Conservation (phyloP, 2,113 vertebrate genomes). For the Nothocercus julius region DNA sequence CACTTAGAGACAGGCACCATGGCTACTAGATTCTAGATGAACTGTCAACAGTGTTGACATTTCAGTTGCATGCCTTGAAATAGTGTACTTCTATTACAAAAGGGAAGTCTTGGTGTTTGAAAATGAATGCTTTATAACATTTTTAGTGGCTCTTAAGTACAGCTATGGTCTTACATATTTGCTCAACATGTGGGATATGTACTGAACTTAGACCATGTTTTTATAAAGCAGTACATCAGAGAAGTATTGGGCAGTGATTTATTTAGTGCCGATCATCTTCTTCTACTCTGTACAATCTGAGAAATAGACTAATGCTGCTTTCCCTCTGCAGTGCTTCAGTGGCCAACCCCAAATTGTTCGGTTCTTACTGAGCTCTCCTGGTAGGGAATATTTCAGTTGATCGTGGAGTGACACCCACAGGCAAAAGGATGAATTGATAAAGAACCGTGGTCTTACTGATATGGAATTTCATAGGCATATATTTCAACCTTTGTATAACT, state of each 20-base stretch:
- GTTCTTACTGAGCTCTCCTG: not conserved
- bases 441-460: not conserved
- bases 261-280: not conserved
- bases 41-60: not conserved
- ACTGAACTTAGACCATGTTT: not conserved
- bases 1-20: not conserved
- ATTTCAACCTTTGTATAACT: not conserved
- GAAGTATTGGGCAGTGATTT: not conserved
- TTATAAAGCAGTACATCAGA: not conserved
- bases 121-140: not conserved
- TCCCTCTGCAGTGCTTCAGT: not conserved
- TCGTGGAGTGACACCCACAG: not conserved
- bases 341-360: not conserved
- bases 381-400: not conserved
- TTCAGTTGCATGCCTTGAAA: not conserved
- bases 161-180: not conserved
- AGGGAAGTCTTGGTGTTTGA: not conserved
- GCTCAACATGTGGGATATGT: not conserved
- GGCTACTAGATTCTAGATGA: fast-evolving
- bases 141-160: not conserved
- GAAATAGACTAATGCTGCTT: not conserved
- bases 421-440: not conserved
- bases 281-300: not conserved
- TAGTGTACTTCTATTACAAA: not conserved
- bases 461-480: not conserved